A percentile compares a stretch with the other conserved stretches of the same genome.
These are phyloP conservation scores for Rhodophaea formosa DNA, from an alignment of 2,888 invertebrate genomes.

Conservation along the genomic window DNA sequence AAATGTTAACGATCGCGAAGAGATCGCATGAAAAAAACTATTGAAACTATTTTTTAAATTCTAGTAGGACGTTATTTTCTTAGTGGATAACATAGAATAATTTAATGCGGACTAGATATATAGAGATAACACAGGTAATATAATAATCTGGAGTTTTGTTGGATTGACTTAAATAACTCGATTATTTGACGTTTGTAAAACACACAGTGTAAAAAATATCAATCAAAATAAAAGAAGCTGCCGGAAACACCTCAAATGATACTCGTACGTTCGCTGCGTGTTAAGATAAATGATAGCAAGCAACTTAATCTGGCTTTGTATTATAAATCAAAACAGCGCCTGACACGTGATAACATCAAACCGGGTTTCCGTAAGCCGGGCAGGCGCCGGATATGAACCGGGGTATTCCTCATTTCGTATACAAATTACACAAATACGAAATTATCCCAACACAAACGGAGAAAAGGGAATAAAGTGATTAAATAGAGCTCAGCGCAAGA, in stretches of 20 bases:
- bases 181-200: too few relatives aligned
- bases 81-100: too few relatives aligned
- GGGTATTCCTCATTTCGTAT: conserved; percentile 73
- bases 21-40: too few relatives aligned
- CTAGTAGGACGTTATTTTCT: too few relatives aligned
- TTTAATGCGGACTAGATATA: too few relatives aligned
- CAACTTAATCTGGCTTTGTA: conserved; percentile 13
- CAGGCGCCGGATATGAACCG: conserved; percentile 69
- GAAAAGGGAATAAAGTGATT: conserved; percentile 83
- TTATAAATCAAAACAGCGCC: conserved; percentile 51
- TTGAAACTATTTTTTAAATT: too few relatives aligned
- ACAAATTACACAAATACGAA: conserved; percentile 81
- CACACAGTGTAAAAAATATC: neutral
- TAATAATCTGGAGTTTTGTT: too few relatives aligned
- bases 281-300: conserved; percentile 12
- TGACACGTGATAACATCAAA: conserved; percentile 67
- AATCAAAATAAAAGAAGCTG: neutral
- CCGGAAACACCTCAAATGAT: neutral
- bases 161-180: too few relatives aligned
- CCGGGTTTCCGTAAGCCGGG: conserved; percentile 54
- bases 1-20: too few relatives aligned
- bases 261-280: neutral
- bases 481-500: conserved; percentile 81
- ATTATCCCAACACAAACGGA: conserved; percentile 80
- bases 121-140: too few relatives aligned